These are phyloP conservation scores for Ibidorhyncha struthersii DNA, from an alignment of 2,113 vertebrate genomes.

Conservation along the genomic window DNA sequence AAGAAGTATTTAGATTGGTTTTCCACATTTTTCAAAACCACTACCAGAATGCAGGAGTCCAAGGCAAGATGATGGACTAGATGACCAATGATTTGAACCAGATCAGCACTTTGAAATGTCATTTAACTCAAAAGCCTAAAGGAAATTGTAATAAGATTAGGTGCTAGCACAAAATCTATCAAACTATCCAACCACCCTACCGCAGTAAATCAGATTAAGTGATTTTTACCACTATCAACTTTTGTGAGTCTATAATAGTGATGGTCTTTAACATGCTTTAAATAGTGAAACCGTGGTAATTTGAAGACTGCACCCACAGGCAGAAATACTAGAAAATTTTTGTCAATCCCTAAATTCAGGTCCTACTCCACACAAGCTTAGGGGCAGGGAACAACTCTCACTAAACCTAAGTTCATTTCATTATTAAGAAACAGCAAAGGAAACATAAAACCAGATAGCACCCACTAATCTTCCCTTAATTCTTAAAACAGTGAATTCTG, in stretches of 20 bases:
- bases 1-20: background rate
- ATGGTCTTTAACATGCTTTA: background rate
- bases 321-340: background rate
- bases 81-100: background rate
- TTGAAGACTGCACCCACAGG: background rate
- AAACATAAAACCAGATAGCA: background rate
- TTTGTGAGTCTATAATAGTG: background rate
- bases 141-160: background rate
- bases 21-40: background rate
- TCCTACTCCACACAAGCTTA: background rate
- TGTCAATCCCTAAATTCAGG: background rate
- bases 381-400: background rate
- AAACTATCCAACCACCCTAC: background rate
- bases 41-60: background rate
- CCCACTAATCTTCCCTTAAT: background rate
- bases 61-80: background rate
- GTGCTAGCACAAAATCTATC: background rate
- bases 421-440: background rate
- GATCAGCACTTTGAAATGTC: background rate
- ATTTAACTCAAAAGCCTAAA: background rate
- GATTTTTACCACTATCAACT: background rate
- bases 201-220: background rate
- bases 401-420: background rate
- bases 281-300: background rate
- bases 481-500: background rate